A percentile compares a stretch with the other conserved stretches of the same genome.
Evolutionary conservation across 1,140 invertebrate genomes (phyloP).

Genomic region (Conopomorpha cramerella): DNA sequence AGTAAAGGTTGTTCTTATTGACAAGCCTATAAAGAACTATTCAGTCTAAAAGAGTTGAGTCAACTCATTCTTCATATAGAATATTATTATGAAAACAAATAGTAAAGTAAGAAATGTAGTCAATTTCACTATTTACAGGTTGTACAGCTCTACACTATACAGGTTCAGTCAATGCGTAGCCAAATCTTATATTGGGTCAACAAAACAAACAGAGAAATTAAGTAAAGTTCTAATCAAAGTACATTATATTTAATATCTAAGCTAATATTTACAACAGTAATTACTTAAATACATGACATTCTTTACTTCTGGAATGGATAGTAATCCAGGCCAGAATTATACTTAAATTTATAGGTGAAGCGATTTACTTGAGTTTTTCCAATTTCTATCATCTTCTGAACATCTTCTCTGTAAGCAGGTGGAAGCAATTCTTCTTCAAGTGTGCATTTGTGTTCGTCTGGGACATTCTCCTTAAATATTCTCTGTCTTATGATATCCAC

Average conservation of each 20-base stretch:
- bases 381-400: constrained; percentile 70
- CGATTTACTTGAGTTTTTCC: constrained; percentile 62
- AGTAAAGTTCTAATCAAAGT: constrained; percentile 5
- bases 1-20: no score
- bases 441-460: constrained; percentile 63
- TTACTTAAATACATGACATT: no score
- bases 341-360: constrained; percentile 63
- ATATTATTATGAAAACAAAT: no score
- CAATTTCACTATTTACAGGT: no score
- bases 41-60: no score
- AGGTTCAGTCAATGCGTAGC: no score
- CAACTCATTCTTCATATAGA: no score
- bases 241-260: constrained; percentile 4
- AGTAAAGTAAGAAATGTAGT: no score
- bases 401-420: constrained; percentile 75
- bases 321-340: constrained; percentile 75
- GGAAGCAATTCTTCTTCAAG: constrained; percentile 77
- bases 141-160: no score
- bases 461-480: constrained; percentile 61
- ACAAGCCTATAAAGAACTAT: no score
- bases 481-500: constrained; percentile 70
- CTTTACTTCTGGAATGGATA: constrained; percentile 79
- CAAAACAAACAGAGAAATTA: constrained; percentile 5
- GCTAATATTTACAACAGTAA: no score
- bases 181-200: no score